Evolutionary conservation across 2,797 vertebrate genomes (phyloP).

Genomic region (Silurus aristotelis): DNA sequence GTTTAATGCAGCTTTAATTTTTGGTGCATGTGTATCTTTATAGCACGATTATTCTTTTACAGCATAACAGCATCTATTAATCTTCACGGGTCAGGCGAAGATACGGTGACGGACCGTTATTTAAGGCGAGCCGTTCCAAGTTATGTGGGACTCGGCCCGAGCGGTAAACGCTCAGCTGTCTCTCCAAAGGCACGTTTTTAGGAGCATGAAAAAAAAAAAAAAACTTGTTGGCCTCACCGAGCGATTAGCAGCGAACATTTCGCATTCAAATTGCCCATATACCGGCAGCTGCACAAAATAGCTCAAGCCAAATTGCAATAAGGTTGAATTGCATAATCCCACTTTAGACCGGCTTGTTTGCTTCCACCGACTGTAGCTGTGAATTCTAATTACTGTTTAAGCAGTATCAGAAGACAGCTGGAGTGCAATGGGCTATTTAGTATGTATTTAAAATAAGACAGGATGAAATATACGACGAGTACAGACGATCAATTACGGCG

Average conservation of each 20-base stretch:
- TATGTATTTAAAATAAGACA: constrained; percentile 22
- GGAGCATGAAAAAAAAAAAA: neutral
- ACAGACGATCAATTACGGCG: neutral
- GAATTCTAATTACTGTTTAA: constrained; percentile 41
- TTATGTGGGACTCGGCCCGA: neutral
- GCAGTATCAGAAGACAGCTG: constrained; percentile 22
- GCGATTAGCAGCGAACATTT: constrained; percentile 18
- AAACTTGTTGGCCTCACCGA: constrained; percentile 22
- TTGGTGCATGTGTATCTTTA: constrained; percentile 19
- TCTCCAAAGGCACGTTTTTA: constrained; percentile 22
- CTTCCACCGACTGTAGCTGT: constrained; percentile 9
- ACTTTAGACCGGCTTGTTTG: constrained; percentile 12
- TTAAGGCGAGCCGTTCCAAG: neutral
- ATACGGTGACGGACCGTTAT: neutral
- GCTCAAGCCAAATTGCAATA: constrained; percentile 36
- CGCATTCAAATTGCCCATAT: constrained; percentile 34
- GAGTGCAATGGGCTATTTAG: constrained; percentile 21
- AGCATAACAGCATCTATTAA: constrained; percentile 5
- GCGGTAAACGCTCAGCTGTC: neutral
- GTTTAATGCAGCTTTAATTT: constrained; percentile 19
- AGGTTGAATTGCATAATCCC: constrained; percentile 33
- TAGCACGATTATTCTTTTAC: constrained; percentile 26
- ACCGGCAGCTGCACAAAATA: constrained; percentile 31
- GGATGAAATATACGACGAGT: constrained; percentile 2
- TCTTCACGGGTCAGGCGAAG: constrained; percentile 6